These are phyloP conservation scores for Heteromyza rotundicornis DNA, from an alignment of 2,888 invertebrate genomes.

Conservation along the genomic window DNA sequence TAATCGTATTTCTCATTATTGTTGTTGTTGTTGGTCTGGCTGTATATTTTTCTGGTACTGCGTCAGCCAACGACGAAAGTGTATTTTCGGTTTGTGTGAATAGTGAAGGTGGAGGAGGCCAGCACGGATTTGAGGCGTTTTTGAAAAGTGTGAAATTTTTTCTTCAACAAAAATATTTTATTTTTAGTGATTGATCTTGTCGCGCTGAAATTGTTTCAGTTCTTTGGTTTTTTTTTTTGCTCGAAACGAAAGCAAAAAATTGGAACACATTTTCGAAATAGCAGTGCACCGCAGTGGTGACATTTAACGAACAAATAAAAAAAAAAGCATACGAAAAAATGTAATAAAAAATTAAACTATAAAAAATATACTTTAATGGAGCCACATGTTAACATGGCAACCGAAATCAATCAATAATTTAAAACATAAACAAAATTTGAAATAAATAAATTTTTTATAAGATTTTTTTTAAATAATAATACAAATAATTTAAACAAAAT, in stretches of 20 bases:
- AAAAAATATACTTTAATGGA: slow-evolving; percentile 8
- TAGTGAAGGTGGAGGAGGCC: background rate
- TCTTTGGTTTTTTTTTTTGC: background rate
- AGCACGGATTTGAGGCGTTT: slow-evolving; percentile 20
- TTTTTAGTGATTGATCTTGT: slow-evolving; percentile 50
- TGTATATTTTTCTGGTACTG: background rate
- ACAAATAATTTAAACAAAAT: background rate
- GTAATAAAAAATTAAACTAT: background rate
- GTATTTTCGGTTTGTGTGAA: background rate
- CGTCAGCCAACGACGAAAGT: background rate
- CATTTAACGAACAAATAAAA: background rate
- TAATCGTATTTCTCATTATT: no score
- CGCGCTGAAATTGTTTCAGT: slow-evolving; percentile 22
- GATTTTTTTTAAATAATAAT: background rate
- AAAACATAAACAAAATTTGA: no score
- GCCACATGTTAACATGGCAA: no score
- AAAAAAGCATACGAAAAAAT: background rate
- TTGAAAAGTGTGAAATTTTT: slow-evolving; percentile 34
- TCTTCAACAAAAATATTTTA: slow-evolving; percentile 39
- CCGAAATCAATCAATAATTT: no score
- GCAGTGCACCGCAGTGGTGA: background rate
- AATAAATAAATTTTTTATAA: no score
- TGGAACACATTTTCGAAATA: slow-evolving; percentile 13
- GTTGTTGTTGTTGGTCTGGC: no score
- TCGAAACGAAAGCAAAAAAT: slow-evolving; percentile 3